A percentile compares a stretch with the other conserved stretches of the same genome.
These are phyloP conservation scores for Neoarius graeffei DNA, from an alignment of 2,113 vertebrate genomes.

Conservation along the genomic window DNA sequence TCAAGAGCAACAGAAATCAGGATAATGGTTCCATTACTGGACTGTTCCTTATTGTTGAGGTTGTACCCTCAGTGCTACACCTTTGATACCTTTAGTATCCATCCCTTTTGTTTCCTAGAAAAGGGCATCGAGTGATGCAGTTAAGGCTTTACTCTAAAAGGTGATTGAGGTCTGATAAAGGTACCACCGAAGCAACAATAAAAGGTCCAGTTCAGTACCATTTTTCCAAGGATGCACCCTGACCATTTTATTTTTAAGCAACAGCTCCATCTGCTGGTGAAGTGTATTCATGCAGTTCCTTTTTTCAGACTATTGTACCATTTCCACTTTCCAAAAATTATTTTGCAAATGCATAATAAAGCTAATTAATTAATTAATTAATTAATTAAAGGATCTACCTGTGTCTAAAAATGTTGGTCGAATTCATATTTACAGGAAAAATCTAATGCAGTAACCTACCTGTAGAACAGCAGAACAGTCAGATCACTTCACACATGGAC, in stretches of 20 bases:
- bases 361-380: neutral
- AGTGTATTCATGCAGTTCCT: neutral
- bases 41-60: neutral
- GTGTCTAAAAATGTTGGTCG: neutral
- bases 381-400: neutral
- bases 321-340: neutral
- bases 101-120: no score
- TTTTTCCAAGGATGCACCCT: neutral
- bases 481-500: neutral
- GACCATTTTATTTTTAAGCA: conserved; percentile 22
- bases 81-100: neutral
- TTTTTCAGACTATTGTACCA: neutral
- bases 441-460: neutral
- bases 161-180: neutral
- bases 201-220: no score
- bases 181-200: neutral
- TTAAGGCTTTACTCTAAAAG: neutral
- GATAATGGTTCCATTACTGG: neutral
- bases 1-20: no score
- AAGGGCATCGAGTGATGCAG: neutral
- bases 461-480: neutral
- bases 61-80: neutral
- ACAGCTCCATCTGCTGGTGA: conserved; percentile 51
- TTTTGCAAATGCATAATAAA: neutral
- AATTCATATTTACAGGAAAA: neutral